Evolutionary conservation across 1,140 invertebrate species (phyloP), one percentile per base, ranked within the genome.

Genomic region (Temnothorax nylanderi): DNA sequence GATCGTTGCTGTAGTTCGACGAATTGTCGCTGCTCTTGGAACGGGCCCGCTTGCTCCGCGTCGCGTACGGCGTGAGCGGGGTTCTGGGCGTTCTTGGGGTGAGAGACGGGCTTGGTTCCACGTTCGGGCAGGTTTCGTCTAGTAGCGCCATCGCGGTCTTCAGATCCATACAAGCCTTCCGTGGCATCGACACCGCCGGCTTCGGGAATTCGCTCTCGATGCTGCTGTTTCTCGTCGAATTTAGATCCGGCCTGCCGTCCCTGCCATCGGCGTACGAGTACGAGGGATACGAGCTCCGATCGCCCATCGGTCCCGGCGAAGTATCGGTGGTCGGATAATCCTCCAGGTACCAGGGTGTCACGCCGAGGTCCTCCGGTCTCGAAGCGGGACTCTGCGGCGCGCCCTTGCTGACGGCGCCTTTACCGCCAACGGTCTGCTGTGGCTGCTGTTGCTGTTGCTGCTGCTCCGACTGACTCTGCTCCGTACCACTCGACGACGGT

Each of bases 1-100:
- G 91, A 67, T 95, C 94, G 87, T 92, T 94, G 64, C 94, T 95
- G 81, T 95, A 95, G 58, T 94, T 95, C 1, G 93, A 94, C 0
- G 95, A 95, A 51, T 95, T 95, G 32, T 95, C 94, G 75, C 95
- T 95, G 76, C 94, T 95, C 86, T 95, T 95, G 3, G 95, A 95
- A 32, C 94, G 88, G 0, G 94, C 93, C 0, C 94, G 85, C 58
- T 94, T 95, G 51, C 88, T 95, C 0, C 93, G 78, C 32, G 69
- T 62, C 7, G 93, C 92, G 32, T 95, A 91, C 0, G 93, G 92
- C 4, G 93, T 95, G 7, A 94, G 71, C 2, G 94, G 94, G 0
- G 94, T 95, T 65, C 93, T 90, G 8, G 94, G 94, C 0, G 94
- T 95, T 72, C 92, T 87, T 5, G 94, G 94, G 0, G 94, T 95